Percentiles rank a stretch among this genome's conserved stretches.
Evolutionary conservation across 2,888 invertebrate species (phyloP).

Genomic region (Ochropacha duplaris): DNA sequence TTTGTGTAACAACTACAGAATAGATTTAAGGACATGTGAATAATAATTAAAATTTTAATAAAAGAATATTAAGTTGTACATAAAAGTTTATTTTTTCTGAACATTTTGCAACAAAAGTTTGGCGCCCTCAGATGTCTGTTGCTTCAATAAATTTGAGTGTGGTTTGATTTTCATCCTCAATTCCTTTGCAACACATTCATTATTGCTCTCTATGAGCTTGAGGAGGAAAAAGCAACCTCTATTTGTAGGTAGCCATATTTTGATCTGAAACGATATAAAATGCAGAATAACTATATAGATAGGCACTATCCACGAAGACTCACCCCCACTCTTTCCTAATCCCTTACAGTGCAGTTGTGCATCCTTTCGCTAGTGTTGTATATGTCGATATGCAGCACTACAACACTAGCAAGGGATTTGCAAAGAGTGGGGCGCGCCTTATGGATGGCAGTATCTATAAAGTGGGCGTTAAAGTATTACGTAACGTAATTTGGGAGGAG

Average conservation of each 20-base stretch:
- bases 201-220: constrained; percentile 85
- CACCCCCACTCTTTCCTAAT: too few species aligned
- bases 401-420: too few species aligned
- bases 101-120: constrained; percentile 84
- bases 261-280: constrained; percentile 64
- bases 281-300: too few species aligned
- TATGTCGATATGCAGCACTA: too few species aligned
- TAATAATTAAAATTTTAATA: too few species aligned
- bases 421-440: too few species aligned
- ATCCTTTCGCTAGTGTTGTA: too few species aligned
- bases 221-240: constrained; percentile 90
- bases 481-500: too few species aligned
- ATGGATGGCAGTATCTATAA: too few species aligned
- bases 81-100: constrained; percentile 56
- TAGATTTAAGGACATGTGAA: constrained; percentile 3
- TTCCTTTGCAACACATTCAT: constrained; percentile 59
- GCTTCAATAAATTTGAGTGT: constrained; percentile 70
- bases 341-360: too few species aligned
- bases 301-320: too few species aligned
- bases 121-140: constrained; percentile 83
- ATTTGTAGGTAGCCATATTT: constrained; percentile 87
- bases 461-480: too few species aligned
- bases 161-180: constrained; percentile 77
- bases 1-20: not conserved
- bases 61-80: constrained; percentile 12